Base-by-base conservation (phyloP, 2,113 vertebrate species). In the Telmatochromis brichardi region DNA sequence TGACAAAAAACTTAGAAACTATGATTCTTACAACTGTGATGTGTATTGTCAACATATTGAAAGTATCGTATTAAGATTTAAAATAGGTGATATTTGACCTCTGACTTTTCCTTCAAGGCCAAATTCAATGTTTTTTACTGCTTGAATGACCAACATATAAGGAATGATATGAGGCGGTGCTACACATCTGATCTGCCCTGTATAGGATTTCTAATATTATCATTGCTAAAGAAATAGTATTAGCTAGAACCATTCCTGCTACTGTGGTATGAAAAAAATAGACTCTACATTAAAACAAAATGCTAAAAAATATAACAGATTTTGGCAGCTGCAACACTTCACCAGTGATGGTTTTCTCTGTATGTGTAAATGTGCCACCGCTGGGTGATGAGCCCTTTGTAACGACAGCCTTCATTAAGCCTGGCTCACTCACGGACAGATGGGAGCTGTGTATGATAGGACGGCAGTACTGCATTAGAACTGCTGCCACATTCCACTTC, bases 381-480 rank as follows among this genome's bases (percentile, higher is more conserved):
- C 88, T 90, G 89, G 81, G 63, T 89, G 90, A 91, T 81, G 80
- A 92, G 89, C 37, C 86, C 89, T 91, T 92, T 89, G 47, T 87
- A 92, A 90, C 45, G 73, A 88, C 90, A 90, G 89, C 86, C 82
- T 89, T 94, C 93, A 93, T 95, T 93, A 92, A 47, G 60, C 87
- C 81, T 5, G 78, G 81, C 89, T 79, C 80, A 84, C 81, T 87
- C 42, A 10, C 23, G 71, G 92, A 93, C 91, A 94, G 93, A 95
- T 91, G 92, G 90, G 86, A 90, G 81, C 86, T 82, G 92, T 88
- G 90, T 91, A 86, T 89, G 90, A 86, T 71, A 82, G 88, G 86
- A 86, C 92, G 81, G 90, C 90, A 91, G 93, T 86, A 82, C 84
- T 90, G 83, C 89, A 94, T 93, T 94, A 89, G 91, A 90, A 92